Conservation (phyloP, 2,797 vertebrate species). For the Lerista edwardsae region DNA sequence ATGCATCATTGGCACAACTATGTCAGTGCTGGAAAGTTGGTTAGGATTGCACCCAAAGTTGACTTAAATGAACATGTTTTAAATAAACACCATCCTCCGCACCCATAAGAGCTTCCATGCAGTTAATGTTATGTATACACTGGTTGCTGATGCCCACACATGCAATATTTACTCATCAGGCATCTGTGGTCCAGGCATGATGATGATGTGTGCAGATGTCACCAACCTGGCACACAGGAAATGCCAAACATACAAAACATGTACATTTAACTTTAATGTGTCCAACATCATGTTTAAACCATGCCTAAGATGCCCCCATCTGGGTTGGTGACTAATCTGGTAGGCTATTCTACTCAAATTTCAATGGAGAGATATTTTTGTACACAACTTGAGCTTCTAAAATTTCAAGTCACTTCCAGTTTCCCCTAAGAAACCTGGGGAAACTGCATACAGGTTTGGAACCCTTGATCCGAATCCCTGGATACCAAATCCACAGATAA, state of each 20-base stretch:
- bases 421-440: no score
- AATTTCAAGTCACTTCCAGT: no score
- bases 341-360: no score
- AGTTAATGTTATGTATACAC: background rate
- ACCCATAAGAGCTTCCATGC: background rate
- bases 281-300: background rate
- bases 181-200: background rate
- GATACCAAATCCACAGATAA: no score
- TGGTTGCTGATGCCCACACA: background rate
- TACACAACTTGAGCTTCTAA: no score
- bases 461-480: no score
- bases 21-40: no score
- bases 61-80: background rate
- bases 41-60: no score
- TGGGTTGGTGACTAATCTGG: background rate
- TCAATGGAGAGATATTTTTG: background rate
- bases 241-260: background rate
- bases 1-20: no score
- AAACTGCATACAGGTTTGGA: no score
- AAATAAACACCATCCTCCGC: background rate
- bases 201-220: background rate
- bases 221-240: background rate
- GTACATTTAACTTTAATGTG: background rate
- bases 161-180: background rate
- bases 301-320: no score